Conservation (phyloP, 2,888 invertebrate species). For the Microchrysa polita region DNA sequence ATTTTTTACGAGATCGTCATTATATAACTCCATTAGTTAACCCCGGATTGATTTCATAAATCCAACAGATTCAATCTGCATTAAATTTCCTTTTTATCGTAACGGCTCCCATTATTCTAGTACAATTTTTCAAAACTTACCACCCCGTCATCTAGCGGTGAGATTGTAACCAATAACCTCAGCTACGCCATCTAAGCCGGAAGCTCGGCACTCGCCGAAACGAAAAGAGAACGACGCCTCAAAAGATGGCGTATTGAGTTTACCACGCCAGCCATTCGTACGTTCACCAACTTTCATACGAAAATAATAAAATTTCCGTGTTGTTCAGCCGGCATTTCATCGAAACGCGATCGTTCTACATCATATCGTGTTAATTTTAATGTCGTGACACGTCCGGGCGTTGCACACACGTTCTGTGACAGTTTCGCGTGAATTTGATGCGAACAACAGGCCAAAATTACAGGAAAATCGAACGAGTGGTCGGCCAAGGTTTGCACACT, state of each 20-base stretch:
- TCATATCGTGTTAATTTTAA: conserved; percentile 4
- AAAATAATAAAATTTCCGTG: conserved; percentile 35
- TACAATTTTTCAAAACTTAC: background rate
- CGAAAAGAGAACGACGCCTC: conserved; percentile 55
- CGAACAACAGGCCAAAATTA: conserved; percentile 18
- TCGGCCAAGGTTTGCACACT: conserved; percentile 37
- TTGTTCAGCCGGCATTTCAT: conserved; percentile 26
- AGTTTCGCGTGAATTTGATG: conserved; percentile 24
- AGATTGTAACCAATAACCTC: background rate
- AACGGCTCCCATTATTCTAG: too few species aligned
- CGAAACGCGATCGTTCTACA: background rate
- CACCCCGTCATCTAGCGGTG: conserved; percentile 38
- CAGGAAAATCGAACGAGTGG: conserved; percentile 12
- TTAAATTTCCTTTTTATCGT: too few species aligned
- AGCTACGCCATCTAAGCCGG: conserved; percentile 55
- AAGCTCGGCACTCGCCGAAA: conserved; percentile 52
- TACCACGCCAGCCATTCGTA: conserved; percentile 51
- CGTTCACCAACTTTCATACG: conserved; percentile 14
- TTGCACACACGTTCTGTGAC: background rate
- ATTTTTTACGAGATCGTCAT: too few species aligned
- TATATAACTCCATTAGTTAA: too few species aligned
- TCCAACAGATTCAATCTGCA: too few species aligned
- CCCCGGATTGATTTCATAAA: too few species aligned
- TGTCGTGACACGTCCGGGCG: conserved; percentile 31
- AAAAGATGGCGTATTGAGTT: conserved; percentile 59